phyloP scores from a whole-genome alignment of 2,797 vertebrate genomes.

The Orientallactaga sibirica region DNA sequence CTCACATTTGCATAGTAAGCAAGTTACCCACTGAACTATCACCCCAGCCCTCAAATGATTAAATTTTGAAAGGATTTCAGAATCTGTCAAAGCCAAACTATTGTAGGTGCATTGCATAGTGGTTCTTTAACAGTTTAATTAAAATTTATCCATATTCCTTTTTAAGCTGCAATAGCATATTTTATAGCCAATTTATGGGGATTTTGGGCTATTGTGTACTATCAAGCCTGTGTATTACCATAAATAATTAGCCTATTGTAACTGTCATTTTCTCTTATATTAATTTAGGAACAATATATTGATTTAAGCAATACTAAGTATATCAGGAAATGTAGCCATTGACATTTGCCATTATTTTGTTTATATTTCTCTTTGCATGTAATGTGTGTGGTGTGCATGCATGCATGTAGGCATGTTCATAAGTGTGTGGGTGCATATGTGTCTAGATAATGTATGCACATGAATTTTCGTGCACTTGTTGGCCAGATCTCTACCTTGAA shows the following conservation, averaged over 20 bases:
- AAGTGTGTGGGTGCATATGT: no score
- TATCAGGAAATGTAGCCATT: conserved; percentile 16
- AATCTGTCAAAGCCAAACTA: conserved; percentile 16
- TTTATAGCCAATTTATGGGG: neutral
- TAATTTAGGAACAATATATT: neutral
- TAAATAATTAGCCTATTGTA: conserved; percentile 36
- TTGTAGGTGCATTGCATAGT: neutral
- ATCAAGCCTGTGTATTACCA: conserved; percentile 18
- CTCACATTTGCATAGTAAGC: no score
- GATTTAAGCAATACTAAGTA: neutral
- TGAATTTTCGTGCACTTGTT: no score
- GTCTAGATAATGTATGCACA: no score
- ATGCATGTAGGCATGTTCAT: no score
- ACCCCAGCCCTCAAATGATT: no score
- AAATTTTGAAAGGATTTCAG: neutral
- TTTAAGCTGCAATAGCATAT: neutral
- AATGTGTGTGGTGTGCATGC: no score
- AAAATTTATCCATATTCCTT: conserved; percentile 21
- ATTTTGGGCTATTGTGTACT: neutral
- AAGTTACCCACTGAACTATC: no score
- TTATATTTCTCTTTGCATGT: neutral
- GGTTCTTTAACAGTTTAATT: conserved; percentile 36
- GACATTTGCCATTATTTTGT: neutral
- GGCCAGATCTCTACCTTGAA: no score
- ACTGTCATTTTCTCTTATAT: conserved; percentile 46